These are phyloP conservation scores for Apodemia mormo DNA, from an alignment of 2,888 invertebrate genomes.

Conservation along the genomic window DNA sequence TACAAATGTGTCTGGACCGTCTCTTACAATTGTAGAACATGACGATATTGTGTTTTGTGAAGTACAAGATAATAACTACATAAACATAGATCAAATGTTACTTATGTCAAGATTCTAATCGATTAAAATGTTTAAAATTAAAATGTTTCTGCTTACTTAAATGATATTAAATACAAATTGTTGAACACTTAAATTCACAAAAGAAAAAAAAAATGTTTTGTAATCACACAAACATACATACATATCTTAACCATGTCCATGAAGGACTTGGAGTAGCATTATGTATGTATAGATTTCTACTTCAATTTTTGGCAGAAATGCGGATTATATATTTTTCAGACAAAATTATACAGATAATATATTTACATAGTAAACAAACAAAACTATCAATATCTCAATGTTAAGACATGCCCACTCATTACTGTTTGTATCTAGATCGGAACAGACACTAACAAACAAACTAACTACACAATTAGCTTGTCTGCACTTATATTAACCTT, in stretches of 20 bases:
- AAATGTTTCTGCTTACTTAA: no score
- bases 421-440: not conserved
- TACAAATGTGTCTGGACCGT: not conserved
- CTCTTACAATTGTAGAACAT: not conserved
- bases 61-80: not conserved
- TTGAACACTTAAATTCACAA: no score
- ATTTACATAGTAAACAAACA: not conserved
- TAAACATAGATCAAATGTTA: no score
- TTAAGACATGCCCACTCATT: not conserved
- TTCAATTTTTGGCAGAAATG: no score
- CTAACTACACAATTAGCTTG: not conserved
- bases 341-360: not conserved
- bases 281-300: no score
- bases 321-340: not conserved
- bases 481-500: not conserved
- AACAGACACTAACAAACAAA: not conserved
- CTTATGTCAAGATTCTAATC: no score
- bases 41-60: not conserved
- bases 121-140: no score
- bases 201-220: no score
- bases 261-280: no score
- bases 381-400: conserved; percentile 16
- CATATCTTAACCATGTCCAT: no score
- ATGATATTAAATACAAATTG: no score
- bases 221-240: no score